Conservation (phyloP, 1,140 invertebrate species). For the Polyergus mexicanus region DNA sequence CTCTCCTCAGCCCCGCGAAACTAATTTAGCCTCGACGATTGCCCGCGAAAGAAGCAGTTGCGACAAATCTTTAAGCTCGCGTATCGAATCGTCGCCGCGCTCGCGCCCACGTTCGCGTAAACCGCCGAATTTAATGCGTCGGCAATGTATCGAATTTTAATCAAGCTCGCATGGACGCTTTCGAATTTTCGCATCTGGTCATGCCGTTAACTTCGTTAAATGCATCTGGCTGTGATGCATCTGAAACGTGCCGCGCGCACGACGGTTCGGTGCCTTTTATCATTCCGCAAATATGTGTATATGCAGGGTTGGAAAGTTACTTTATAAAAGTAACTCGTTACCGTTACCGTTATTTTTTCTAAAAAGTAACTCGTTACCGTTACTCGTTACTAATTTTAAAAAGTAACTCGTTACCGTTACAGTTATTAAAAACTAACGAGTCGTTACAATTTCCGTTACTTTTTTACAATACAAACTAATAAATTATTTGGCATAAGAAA, state of each 20-base stretch:
- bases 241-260: slow-evolving; percentile 36
- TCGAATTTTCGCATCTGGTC: slow-evolving; percentile 52
- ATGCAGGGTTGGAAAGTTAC: too few species aligned
- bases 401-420: too few species aligned
- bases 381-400: too few species aligned
- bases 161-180: slow-evolving; percentile 58
- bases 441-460: too few species aligned
- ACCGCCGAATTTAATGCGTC: slow-evolving; percentile 62
- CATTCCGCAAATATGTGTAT: not conserved
- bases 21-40: slow-evolving; percentile 47
- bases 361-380: too few species aligned
- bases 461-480: too few species aligned
- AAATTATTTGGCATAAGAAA: too few species aligned
- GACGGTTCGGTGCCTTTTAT: slow-evolving; percentile 24
- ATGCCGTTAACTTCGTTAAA: slow-evolving; percentile 49
- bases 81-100: slow-evolving; percentile 5
- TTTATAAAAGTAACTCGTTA: too few species aligned
- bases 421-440: too few species aligned
- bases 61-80: slow-evolving; percentile 39
- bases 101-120: slow-evolving; percentile 34
- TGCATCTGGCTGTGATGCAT: slow-evolving; percentile 50
- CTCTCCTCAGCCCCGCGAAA: slow-evolving; percentile 33
- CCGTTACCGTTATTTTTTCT: too few species aligned
- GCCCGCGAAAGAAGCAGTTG: not conserved
- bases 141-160: slow-evolving; percentile 62